Evolutionary conservation across 2,888 invertebrate genomes (phyloP).

Genomic region (Pristionchus mayeri): DNA sequence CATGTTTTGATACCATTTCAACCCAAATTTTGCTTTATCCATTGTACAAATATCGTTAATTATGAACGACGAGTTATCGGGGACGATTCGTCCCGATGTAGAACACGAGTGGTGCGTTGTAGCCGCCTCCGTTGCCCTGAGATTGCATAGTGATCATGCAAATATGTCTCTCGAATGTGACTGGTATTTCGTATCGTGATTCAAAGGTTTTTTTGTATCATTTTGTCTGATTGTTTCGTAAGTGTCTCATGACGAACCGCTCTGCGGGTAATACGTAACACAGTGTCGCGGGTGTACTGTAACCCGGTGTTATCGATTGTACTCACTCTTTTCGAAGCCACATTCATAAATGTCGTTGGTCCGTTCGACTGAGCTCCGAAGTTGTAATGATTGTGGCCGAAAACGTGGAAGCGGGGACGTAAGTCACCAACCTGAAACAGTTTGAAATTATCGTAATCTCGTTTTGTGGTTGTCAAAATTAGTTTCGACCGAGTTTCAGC

Average conservation of each 20-base stretch:
- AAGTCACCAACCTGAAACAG: conserved; percentile 83
- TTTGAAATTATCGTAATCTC: too few species aligned
- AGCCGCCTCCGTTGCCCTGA: not conserved
- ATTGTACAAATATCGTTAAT: not conserved
- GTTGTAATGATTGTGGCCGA: conserved; percentile 89
- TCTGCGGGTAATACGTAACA: not conserved
- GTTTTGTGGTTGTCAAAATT: too few species aligned
- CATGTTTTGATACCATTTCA: not conserved
- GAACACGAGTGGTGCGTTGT: conserved; percentile 8
- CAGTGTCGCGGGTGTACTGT: not conserved
- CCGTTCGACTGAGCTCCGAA: conserved; percentile 61
- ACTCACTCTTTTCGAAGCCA: conserved; percentile 73
- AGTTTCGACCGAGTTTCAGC: too few species aligned
- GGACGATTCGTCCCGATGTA: conserved; percentile 2
- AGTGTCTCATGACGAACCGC: conserved; percentile 17
- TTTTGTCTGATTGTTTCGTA: not conserved
- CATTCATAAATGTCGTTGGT: conserved; percentile 86
- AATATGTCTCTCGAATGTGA: too few species aligned
- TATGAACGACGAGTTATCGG: not conserved
- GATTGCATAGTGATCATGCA: not conserved
- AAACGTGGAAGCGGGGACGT: conserved; percentile 87
- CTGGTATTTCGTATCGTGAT: not conserved
- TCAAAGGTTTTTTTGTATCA: not conserved
- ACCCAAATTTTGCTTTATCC: too few species aligned
- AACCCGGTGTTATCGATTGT: not conserved